These are phyloP conservation scores for Phengaris alcon DNA, from an alignment of 2,888 invertebrate genomes.

Conservation along the genomic window DNA sequence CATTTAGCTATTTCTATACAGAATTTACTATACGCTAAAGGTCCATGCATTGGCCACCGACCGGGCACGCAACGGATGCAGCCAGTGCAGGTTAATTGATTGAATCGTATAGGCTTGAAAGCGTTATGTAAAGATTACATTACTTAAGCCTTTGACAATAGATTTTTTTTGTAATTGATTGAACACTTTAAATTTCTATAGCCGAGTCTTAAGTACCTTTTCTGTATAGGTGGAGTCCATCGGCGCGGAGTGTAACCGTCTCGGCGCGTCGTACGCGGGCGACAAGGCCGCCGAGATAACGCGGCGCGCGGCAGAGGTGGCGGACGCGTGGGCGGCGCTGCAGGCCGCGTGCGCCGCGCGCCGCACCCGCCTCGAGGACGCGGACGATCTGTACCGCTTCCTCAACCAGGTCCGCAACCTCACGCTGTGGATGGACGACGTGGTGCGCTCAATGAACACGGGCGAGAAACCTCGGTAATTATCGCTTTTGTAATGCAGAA, in stretches of 20 bases:
- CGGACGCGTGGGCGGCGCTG: slow-evolving; percentile 96
- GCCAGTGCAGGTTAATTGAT: no score
- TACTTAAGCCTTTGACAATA: no score
- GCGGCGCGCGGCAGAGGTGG: slow-evolving; percentile 95
- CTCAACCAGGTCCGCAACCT: slow-evolving; percentile 98
- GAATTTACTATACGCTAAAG: no score
- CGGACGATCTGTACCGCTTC: slow-evolving; percentile 94
- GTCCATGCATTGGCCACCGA: no score
- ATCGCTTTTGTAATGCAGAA: no score
- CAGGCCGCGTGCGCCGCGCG: slow-evolving; percentile 91
- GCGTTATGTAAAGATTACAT: no score
- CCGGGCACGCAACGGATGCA: no score
- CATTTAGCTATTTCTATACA: no score
- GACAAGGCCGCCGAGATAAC: slow-evolving; percentile 98
- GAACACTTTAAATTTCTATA: background rate
- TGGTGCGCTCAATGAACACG: slow-evolving; percentile 98
- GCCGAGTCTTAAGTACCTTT: background rate
- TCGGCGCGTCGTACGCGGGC: slow-evolving; percentile 95
- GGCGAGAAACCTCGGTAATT: slow-evolving; percentile 95
- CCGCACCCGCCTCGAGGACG: slow-evolving; percentile 92
- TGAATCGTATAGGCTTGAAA: no score
- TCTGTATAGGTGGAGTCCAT: slow-evolving; percentile 87
- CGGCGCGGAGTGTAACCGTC: slow-evolving; percentile 92
- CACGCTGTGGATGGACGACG: slow-evolving; percentile 99
- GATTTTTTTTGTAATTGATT: no score